Percentiles rank a stretch among this genome's conserved stretches.
Conservation (phyloP, 2,888 invertebrate species). For the Mesorhabditis spiculigera region DNA sequence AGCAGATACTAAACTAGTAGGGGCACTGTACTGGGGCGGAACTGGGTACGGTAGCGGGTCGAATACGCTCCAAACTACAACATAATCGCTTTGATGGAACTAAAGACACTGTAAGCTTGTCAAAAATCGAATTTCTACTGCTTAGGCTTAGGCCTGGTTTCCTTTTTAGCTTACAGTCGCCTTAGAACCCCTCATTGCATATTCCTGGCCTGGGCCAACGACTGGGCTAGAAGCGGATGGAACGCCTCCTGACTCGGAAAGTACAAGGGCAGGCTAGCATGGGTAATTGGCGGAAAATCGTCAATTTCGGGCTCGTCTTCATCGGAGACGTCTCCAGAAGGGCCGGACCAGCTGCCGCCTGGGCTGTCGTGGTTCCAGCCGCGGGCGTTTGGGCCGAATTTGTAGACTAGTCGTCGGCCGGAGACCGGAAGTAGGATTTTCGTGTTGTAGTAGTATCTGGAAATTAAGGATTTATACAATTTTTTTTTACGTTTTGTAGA, state of each 20-base stretch:
- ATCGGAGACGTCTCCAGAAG: neutral
- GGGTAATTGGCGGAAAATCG: neutral
- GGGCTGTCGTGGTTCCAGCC: slow-evolving; percentile 51
- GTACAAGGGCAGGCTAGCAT: neutral
- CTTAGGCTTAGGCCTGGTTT: no score
- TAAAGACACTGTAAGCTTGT: no score
- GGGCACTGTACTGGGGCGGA: no score
- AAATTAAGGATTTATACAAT: neutral
- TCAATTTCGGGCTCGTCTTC: neutral
- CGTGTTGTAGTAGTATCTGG: slow-evolving; percentile 57
- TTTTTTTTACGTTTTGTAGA: neutral
- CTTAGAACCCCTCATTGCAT: no score
- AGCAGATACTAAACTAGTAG: no score
- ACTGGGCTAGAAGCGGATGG: neutral
- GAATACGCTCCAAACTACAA: no score
- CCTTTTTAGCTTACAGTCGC: no score
- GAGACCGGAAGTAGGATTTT: slow-evolving; percentile 59
- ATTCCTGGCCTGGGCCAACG: neutral
- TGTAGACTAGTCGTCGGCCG: slow-evolving; percentile 59
- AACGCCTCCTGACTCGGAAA: neutral
- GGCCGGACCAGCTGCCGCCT: neutral
- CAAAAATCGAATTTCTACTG: no score
- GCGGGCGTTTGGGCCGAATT: slow-evolving; percentile 59
- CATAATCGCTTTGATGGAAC: no score
- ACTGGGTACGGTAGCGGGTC: no score